Percentiles rank a stretch among this genome's conserved stretches.
Evolutionary conservation across 2,888 invertebrate genomes (phyloP).

Genomic region (Parascotia fuliginaria): DNA sequence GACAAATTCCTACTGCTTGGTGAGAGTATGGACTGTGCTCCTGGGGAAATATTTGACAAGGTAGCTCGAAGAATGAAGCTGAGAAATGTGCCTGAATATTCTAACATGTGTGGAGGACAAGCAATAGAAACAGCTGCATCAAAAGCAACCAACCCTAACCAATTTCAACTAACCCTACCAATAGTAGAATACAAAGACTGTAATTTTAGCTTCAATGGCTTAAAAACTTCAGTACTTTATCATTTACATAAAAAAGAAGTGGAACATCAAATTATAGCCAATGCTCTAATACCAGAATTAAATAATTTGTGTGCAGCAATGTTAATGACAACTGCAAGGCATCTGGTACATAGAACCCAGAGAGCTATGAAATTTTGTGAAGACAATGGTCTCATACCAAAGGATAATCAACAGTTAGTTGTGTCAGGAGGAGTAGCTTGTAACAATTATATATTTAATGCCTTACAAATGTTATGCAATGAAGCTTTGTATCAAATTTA

Average conservation of each 20-base stretch:
- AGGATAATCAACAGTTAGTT: slow-evolving; percentile 87
- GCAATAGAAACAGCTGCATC: slow-evolving; percentile 94
- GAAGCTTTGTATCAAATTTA: slow-evolving; percentile 88
- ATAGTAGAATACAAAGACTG: slow-evolving; percentile 90
- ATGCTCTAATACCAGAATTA: slow-evolving; percentile 90
- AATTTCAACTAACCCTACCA: slow-evolving; percentile 89
- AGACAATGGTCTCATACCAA: slow-evolving; percentile 87
- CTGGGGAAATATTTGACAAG: slow-evolving; percentile 98
- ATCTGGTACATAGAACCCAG: slow-evolving; percentile 93
- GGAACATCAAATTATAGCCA: slow-evolving; percentile 85
- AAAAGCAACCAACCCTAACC: slow-evolving; percentile 87
- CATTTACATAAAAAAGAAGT: slow-evolving; percentile 87
- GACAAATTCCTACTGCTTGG: slow-evolving; percentile 93
- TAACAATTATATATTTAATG: slow-evolving; percentile 92
- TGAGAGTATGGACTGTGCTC: slow-evolving; percentile 92
- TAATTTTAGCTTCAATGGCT: slow-evolving; percentile 96
- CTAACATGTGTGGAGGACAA: slow-evolving; percentile 91
- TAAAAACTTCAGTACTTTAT: slow-evolving; percentile 88
- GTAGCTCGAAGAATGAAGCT: slow-evolving; percentile 94
- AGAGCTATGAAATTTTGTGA: slow-evolving; percentile 93
- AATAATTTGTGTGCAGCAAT: slow-evolving; percentile 95
- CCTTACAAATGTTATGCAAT: slow-evolving; percentile 89
- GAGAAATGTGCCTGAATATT: slow-evolving; percentile 90
- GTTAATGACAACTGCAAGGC: slow-evolving; percentile 90
- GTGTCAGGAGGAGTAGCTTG: slow-evolving; percentile 99